Base-by-base conservation (phyloP, 64 coral and sea anemone genomes). In the Platygyra sinensis region DNA sequence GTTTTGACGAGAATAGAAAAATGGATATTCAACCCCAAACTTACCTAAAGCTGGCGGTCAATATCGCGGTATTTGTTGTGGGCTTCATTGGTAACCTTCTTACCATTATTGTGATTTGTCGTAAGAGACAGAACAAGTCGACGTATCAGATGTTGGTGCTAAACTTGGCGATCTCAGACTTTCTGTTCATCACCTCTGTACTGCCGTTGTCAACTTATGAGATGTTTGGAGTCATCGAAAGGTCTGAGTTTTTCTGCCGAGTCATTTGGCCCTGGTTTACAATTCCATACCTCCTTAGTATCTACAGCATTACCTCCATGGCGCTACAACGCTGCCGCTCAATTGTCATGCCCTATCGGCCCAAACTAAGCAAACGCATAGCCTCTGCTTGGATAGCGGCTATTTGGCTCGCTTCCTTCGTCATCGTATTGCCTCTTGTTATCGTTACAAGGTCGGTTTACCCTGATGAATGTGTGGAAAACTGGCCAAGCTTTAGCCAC, bases 301-400 rank as follows among this genome's bases (percentile, higher is more conserved):
- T 92, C 69, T 92, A 87, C 32, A 92, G 82, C 8, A 77, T 92
- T 16, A 87, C 90, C 3, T 87, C 90, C 11, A 92, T 78, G 74
- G 90, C 90, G 17, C 60, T 92, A 3, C 90, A 92, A 29, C 73
- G 90, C 4, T 92, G 86, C 29, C 86, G 90, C 59, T 36, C 86
- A 24, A 92, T 92, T 32, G 90, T 92, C 25, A 60, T 86, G 28
- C 90, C 90, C 3, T 78, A 92, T 24, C 49, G n/a, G 17, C 90
- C 82, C 10, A 92, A 92, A 19, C 73, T 76, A 2, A 87, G 81
- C 8, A 62, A 64, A 33, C 72, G 72, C 12, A 76, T 51, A 9
- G 30, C 82, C 19, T 63, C 8, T 8, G 52, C 71, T 22, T 92
- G 90, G 90, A 78, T 92, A 52, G 60, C 83, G 52, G 90, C 38